phyloP scores from a whole-genome alignment of 2,113 vertebrate species.

The Saccopteryx bilineata region DNA sequence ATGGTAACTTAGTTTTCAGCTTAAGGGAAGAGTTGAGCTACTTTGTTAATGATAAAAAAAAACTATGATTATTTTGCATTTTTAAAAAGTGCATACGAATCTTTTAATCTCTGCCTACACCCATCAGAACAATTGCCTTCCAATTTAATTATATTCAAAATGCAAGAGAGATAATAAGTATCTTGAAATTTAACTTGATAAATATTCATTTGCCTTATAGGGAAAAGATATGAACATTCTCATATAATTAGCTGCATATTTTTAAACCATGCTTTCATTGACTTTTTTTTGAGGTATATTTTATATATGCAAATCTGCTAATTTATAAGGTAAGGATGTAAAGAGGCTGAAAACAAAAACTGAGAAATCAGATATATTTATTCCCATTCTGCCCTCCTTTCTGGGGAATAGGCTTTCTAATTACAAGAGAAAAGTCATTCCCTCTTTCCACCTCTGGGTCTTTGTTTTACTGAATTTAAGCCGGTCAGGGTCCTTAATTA shows the following conservation, averaged over 20 bases:
- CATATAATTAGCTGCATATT: conserved; percentile 82
- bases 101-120: conserved; percentile 82
- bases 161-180: conserved; percentile 81
- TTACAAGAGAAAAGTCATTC: conserved; percentile 72
- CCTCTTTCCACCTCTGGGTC: conserved; percentile 19
- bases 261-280: conserved; percentile 75
- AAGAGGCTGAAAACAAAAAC: conserved; percentile 23
- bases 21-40: conserved; percentile 62
- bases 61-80: conserved; percentile 80
- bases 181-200: conserved; percentile 85
- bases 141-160: conserved; percentile 84
- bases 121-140: conserved; percentile 82
- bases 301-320: conserved; percentile 81
- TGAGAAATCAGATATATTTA: conserved; percentile 65
- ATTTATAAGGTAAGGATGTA: conserved; percentile 74
- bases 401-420: conserved; percentile 68
- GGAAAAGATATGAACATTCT: conserved; percentile 81
- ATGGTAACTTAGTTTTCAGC: conserved; percentile 68
- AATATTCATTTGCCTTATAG: conserved; percentile 87
- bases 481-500: conserved; percentile 54
- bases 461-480: conserved; percentile 66
- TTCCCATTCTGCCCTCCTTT: conserved; percentile 49
- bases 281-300: conserved; percentile 76
- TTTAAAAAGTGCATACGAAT: conserved; percentile 81
- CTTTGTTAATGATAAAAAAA: conserved; percentile 72